Evolutionary conservation across 2,113 vertebrate genomes (phyloP), one percentile per base, ranked within the genome.

Genomic region (Recurvirostra avosetta): DNA sequence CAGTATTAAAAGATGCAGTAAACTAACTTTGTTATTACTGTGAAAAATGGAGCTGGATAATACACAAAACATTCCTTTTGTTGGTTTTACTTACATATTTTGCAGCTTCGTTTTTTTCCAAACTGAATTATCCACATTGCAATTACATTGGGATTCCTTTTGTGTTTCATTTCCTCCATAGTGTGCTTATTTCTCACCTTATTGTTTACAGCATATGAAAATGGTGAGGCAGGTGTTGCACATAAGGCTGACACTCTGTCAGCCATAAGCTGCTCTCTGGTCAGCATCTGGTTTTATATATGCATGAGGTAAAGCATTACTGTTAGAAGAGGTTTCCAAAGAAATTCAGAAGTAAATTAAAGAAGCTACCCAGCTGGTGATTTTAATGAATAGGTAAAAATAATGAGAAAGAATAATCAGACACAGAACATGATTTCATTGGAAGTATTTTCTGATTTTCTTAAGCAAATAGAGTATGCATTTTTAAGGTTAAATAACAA

Each of bases 161-260:
- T 34, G 49, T 30, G 10, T 73, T 97, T 40, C 61, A 52, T 17
- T 58, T 61, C 40, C 61, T 89, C 71, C 77, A 25, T 1, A 52
- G 87, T 49, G 71, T 86, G 67, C 22, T 93, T 84, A 83, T 73
- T 96, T 92, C 91, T 94, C 63, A 85, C 74, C 53, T 93, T 90
- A 67, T 89, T 96, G 92, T 96, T 92, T 87, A 83, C 76, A 94
- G 77, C 66, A 81, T 50, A 65, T 53, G 50, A 83, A 92, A 90
- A 94, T 88, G 81, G 63, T 52, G 53, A 92, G 72, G 41, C 83
- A 96, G 88, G 84, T 92, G 87, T 58, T 61, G n/a, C 41, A 83
- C 88, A 70, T 92, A 86, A 92, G 76, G 76, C 85, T 97, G 94
- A 97, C 90, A 94, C 67, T 45, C 49, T 94, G 91, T 92, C 94